These are phyloP conservation scores for Danio albolineatus DNA, from an alignment of 2,797 vertebrate species.

Conservation along the genomic window DNA sequence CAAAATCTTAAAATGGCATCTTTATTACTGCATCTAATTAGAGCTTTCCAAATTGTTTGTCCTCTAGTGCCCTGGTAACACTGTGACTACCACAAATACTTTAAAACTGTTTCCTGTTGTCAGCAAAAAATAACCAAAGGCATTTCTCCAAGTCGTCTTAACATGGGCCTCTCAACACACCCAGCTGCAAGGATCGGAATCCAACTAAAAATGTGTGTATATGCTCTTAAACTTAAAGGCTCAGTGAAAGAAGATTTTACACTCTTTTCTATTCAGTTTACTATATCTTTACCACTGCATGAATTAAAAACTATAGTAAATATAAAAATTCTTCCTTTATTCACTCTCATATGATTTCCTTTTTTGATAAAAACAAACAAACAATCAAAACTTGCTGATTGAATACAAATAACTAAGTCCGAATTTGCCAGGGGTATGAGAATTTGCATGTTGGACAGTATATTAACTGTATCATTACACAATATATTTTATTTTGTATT, in stretches of 20 bases:
- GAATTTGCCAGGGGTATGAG: too few relatives aligned
- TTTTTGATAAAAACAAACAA: too few relatives aligned
- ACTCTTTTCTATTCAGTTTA: not conserved
- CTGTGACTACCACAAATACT: not conserved
- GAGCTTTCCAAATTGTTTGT: slow-evolving; percentile 1
- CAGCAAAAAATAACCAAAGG: slow-evolving; percentile 40
- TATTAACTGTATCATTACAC: not conserved
- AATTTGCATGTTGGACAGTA: too few relatives aligned
- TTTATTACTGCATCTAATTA: slow-evolving; percentile 20
- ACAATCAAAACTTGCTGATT: too few relatives aligned
- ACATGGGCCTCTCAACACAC: slow-evolving; percentile 39
- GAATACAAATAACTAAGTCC: too few relatives aligned
- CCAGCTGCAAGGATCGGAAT: slow-evolving; percentile 19
- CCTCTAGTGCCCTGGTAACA: not conserved
- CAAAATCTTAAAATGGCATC: slow-evolving; percentile 25
- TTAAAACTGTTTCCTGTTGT: slow-evolving; percentile 25
- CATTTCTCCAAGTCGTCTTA: slow-evolving; percentile 29
- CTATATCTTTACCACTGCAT: not conserved
- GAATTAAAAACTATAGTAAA: not conserved
- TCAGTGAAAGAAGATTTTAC: slow-evolving; percentile 20
- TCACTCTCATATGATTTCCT: too few relatives aligned
- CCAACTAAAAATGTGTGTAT: slow-evolving; percentile 35
- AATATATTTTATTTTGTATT: not conserved
- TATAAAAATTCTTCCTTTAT: not conserved
- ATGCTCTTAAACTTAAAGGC: slow-evolving; percentile 10